Percentiles rank a stretch among this genome's conserved stretches.
Evolutionary conservation across 1,140 invertebrate species (phyloP).

Genomic region (Lerema accius): DNA sequence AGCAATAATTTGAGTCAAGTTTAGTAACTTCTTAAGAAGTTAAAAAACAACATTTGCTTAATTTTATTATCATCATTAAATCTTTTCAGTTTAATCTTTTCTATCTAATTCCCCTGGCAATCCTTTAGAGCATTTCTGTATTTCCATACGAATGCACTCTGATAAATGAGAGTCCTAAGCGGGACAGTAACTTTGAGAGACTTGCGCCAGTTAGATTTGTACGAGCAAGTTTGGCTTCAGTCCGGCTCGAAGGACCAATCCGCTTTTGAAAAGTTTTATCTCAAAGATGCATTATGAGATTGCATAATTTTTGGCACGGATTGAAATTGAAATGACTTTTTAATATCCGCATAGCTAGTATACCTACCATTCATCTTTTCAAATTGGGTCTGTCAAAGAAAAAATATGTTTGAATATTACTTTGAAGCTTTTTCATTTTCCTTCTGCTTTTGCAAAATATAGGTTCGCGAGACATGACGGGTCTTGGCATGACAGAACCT

Average conservation of each 20-base stretch:
- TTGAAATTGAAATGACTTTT: slow-evolving; percentile 14
- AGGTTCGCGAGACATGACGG: too few relatives aligned
- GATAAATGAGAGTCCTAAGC: slow-evolving; percentile 29
- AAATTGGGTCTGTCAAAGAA: neutral
- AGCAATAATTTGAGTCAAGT: too few relatives aligned
- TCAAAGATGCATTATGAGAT: slow-evolving; percentile 21
- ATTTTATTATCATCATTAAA: too few relatives aligned
- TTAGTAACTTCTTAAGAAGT: too few relatives aligned
- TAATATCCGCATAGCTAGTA: slow-evolving; percentile 4
- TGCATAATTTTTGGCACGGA: slow-evolving; percentile 27
- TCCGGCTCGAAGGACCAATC: slow-evolving; percentile 26
- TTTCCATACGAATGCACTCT: slow-evolving; percentile 26
- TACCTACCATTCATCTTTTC: slow-evolving; percentile 4
- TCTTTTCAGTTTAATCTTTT: neutral
- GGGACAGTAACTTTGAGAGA: slow-evolving; percentile 29
- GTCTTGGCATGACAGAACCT: too few relatives aligned
- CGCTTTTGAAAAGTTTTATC: slow-evolving; percentile 19
- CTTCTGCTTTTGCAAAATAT: too few relatives aligned
- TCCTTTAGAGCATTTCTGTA: slow-evolving; percentile 15
- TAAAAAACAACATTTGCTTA: too few relatives aligned
- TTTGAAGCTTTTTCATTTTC: too few relatives aligned
- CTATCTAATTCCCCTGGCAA: slow-evolving; percentile 18
- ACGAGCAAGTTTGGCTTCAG: slow-evolving; percentile 24
- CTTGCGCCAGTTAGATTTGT: slow-evolving; percentile 22
- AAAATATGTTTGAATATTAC: too few relatives aligned